Percentiles rank a stretch among this genome's conserved stretches.
Evolutionary conservation across 2,113 vertebrate genomes (phyloP).

Genomic region (Grantiella picta): DNA sequence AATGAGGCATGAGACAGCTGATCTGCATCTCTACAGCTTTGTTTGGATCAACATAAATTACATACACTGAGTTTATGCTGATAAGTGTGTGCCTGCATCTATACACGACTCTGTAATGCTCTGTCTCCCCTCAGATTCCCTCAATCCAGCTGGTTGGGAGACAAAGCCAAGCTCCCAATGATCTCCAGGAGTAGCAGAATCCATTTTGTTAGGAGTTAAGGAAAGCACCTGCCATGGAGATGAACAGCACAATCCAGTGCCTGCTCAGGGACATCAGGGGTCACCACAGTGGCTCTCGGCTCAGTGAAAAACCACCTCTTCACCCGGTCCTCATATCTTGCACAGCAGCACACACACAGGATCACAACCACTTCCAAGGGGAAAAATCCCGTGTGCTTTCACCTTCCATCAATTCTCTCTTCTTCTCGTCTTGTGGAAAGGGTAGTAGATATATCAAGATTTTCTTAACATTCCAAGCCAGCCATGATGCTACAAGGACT

Average conservation of each 20-base stretch:
- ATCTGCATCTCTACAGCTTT: constrained; percentile 27
- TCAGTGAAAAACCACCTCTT: background rate
- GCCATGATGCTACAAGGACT: background rate
- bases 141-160: background rate
- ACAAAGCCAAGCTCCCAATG: background rate
- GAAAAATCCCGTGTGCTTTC: fast-evolving
- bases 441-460: background rate
- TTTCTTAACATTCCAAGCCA: background rate
- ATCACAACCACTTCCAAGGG: background rate
- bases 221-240: background rate
- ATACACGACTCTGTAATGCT: fast-evolving
- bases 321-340: fast-evolving
- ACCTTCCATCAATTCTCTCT: background rate
- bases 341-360: fast-evolving
- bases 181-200: background rate
- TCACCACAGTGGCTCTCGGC: background rate
- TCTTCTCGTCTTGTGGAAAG: background rate
- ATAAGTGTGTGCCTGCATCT: background rate
- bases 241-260: background rate
- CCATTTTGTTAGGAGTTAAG: background rate
- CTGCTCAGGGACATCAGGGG: background rate
- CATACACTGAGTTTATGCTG: background rate
- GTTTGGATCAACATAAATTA: background rate
- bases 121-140: background rate
- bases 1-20: background rate